A percentile compares a stretch with the other conserved stretches of the same genome.
Conservation (phyloP, 2,797 vertebrate genomes). For the Alca torda region DNA sequence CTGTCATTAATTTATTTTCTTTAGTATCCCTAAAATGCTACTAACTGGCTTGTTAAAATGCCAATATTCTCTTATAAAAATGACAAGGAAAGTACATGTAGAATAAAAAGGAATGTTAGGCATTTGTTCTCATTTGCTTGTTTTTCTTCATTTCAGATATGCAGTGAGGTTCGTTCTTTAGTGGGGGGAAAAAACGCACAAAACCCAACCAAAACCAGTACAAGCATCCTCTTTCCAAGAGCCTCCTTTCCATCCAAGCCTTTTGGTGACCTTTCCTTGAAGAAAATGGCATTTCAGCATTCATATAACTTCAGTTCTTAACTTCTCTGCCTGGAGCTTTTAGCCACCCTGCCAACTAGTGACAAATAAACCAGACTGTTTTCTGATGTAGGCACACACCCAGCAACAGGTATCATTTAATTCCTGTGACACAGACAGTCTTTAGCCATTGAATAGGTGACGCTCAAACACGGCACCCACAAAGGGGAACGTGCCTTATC, state of each 20-base stretch:
- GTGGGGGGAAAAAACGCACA: background rate
- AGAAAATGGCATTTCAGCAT: background rate
- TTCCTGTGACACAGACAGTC: background rate
- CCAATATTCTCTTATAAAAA: background rate
- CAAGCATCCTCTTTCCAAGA: background rate
- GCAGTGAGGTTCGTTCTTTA: background rate
- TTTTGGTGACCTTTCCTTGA: background rate
- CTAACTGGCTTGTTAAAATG: background rate
- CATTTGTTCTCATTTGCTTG: background rate
- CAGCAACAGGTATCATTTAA: background rate
- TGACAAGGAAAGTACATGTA: background rate
- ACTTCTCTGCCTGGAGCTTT: background rate
- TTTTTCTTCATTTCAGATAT: background rate
- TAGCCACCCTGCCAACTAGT: background rate
- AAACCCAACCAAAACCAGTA: background rate
- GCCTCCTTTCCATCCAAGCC: background rate
- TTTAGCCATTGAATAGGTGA: background rate
- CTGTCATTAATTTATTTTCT: background rate
- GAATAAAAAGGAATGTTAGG: background rate
- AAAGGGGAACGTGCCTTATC: background rate
- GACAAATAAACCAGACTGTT: background rate
- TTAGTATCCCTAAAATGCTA: background rate
- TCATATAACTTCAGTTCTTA: background rate
- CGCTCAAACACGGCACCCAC: background rate
- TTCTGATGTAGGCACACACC: background rate